Conservation (phyloP, 2,113 vertebrate species). For the Seriola quinqueradiata region DNA sequence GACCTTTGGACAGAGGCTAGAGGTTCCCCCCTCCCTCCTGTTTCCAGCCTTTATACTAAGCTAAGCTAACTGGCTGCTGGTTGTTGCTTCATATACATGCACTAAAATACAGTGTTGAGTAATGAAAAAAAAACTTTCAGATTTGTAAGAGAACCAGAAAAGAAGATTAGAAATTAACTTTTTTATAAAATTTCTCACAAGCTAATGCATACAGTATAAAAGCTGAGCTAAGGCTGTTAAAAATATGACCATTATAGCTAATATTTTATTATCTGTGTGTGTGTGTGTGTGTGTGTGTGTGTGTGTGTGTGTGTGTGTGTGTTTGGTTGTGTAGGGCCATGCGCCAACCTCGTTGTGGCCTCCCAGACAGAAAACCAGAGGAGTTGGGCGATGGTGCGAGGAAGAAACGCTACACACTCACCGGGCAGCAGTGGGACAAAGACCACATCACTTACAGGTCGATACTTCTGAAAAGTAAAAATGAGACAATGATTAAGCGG, state of each 20-base stretch:
- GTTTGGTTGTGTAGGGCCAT: constrained; percentile 87
- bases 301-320: not conserved
- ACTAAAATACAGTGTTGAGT: too few relatives aligned
- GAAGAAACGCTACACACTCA: constrained; percentile 90
- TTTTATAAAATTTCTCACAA: too few relatives aligned
- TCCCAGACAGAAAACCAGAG: constrained; percentile 89
- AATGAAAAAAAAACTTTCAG: too few relatives aligned
- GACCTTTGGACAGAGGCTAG: not conserved
- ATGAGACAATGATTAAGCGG: rapidly evolving
- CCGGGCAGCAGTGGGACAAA: constrained; percentile 91
- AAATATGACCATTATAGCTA: not conserved
- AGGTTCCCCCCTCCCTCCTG: not conserved
- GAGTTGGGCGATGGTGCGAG: constrained; percentile 82
- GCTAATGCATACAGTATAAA: too few relatives aligned
- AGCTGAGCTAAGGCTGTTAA: too few relatives aligned
- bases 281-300: too few relatives aligned
- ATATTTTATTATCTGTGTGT: not conserved
- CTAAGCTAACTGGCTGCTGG: not conserved
- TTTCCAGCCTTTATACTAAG: not conserved
- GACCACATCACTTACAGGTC: constrained; percentile 93
- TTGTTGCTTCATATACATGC: not conserved
- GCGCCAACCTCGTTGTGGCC: constrained; percentile 93
- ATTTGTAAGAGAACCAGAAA: too few relatives aligned
- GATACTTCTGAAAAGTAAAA: not conserved
- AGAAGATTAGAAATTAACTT: too few relatives aligned